These are phyloP conservation scores for Coregonus ussuriensis DNA, from an alignment of 2,797 vertebrate genomes.

Conservation along the genomic window DNA sequence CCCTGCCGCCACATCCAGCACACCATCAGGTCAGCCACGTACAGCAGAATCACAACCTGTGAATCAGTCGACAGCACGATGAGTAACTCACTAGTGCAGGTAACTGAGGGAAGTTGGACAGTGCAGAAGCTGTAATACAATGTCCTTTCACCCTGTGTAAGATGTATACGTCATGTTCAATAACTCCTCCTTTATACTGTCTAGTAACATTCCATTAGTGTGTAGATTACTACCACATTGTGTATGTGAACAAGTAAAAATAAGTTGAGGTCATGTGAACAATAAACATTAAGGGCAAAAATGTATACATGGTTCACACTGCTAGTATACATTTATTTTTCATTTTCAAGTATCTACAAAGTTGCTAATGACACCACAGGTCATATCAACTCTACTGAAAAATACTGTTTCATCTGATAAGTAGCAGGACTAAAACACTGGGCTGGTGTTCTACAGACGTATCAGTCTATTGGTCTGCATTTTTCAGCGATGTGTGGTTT, in stretches of 20 bases:
- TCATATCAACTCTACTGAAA: neutral
- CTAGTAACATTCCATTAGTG: no score
- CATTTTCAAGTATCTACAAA: neutral
- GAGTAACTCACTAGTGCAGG: no score
- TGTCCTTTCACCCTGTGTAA: no score
- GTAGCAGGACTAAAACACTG: neutral
- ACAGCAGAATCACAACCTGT: constrained; percentile 84
- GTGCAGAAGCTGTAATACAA: no score
- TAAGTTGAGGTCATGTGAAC: no score
- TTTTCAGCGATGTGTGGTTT: neutral
- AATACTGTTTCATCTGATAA: neutral
- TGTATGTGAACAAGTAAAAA: no score
- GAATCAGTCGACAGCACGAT: no score
- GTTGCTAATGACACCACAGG: neutral
- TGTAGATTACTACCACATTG: no score
- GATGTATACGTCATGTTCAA: no score
- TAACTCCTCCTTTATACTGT: no score
- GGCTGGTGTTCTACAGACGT: neutral
- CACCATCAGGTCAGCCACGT: constrained; percentile 77
- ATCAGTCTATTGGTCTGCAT: no score
- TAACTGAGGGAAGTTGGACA: no score
- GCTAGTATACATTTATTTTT: neutral
- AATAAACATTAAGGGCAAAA: neutral
- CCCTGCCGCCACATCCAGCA: constrained; percentile 80
- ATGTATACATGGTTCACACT: neutral